Percentiles rank a stretch among this genome's conserved stretches.
These are phyloP conservation scores for Hydrotaea cyrtoneurina DNA, from an alignment of 2,888 invertebrate species.

Conservation along the genomic window DNA sequence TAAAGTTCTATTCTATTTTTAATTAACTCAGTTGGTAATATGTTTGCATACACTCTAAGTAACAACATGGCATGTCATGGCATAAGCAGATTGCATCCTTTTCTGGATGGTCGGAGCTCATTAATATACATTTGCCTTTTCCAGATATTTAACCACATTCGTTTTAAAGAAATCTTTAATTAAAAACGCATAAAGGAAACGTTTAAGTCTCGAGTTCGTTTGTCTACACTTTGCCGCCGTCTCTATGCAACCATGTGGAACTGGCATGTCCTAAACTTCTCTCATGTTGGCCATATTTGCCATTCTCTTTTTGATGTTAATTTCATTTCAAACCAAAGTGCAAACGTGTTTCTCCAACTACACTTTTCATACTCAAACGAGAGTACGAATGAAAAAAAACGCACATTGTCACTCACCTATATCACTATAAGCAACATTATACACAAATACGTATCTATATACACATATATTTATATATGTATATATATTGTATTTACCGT, in stretches of 20 bases:
- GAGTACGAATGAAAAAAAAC: too few species aligned
- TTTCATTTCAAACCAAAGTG: slow-evolving; percentile 23
- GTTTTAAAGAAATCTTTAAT: slow-evolving; percentile 4
- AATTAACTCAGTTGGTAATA: too few species aligned
- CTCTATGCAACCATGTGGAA: slow-evolving; percentile 20
- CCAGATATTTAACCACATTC: not conserved
- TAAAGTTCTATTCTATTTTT: too few species aligned
- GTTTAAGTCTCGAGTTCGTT: not conserved
- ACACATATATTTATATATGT: not conserved
- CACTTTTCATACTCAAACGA: not conserved
- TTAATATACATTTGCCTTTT: too few species aligned
- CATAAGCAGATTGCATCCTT: too few species aligned
- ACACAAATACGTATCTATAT: too few species aligned
- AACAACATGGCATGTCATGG: too few species aligned
- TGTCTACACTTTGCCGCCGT: slow-evolving; percentile 1
- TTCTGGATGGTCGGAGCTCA: too few species aligned
- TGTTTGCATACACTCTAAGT: too few species aligned
- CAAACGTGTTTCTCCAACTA: slow-evolving; percentile 7
- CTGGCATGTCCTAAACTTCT: slow-evolving; percentile 13
- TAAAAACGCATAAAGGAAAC: slow-evolving; percentile 10
- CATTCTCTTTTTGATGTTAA: slow-evolving; percentile 39
- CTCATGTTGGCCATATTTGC: slow-evolving; percentile 17
- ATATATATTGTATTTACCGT: slow-evolving; percentile 20
- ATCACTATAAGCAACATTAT: too few species aligned
- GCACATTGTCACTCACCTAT: too few species aligned